Evolutionary conservation across 2,888 invertebrate genomes (phyloP).

Genomic region (Xiphydria camelus): DNA sequence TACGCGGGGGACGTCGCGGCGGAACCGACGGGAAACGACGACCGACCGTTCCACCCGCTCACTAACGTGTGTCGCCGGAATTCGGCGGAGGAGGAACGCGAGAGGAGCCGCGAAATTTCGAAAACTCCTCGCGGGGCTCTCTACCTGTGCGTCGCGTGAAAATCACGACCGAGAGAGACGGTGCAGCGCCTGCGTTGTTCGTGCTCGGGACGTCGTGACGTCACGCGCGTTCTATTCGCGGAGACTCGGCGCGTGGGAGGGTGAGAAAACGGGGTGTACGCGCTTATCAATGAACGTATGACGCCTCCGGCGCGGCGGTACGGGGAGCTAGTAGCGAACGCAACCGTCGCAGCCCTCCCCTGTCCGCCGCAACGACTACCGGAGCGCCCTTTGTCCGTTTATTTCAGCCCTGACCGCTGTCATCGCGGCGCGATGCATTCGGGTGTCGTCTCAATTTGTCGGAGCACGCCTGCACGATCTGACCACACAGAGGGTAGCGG

Average conservation of each 20-base stretch:
- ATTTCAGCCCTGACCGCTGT: constrained; percentile 2
- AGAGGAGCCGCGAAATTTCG: constrained; percentile 16
- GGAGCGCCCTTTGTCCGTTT: constrained; percentile 1
- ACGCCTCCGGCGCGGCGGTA: constrained; percentile 42
- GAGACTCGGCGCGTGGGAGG: constrained; percentile 32
- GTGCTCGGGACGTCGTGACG: constrained; percentile 32
- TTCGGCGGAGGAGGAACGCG: too few species aligned
- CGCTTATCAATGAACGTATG: constrained; percentile 54
- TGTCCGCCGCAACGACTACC: background rate
- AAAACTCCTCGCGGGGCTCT: constrained; percentile 16
- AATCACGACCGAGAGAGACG: constrained; percentile 20
- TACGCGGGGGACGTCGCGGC: background rate
- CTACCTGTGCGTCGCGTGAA: background rate
- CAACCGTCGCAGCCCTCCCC: constrained; percentile 24
- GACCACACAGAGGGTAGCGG: too few species aligned
- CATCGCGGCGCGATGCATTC: too few species aligned
- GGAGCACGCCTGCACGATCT: too few species aligned
- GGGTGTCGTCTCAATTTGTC: too few species aligned
- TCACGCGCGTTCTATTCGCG: constrained; percentile 26
- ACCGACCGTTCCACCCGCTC: too few species aligned
- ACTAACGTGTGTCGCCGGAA: too few species aligned
- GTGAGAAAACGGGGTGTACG: constrained; percentile 31
- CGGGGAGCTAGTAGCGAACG: constrained; percentile 20
- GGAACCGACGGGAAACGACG: background rate
- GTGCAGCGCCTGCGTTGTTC: too few species aligned